Conservation (phyloP, 1,140 invertebrate genomes). For the Leptinotarsa texana region DNA sequence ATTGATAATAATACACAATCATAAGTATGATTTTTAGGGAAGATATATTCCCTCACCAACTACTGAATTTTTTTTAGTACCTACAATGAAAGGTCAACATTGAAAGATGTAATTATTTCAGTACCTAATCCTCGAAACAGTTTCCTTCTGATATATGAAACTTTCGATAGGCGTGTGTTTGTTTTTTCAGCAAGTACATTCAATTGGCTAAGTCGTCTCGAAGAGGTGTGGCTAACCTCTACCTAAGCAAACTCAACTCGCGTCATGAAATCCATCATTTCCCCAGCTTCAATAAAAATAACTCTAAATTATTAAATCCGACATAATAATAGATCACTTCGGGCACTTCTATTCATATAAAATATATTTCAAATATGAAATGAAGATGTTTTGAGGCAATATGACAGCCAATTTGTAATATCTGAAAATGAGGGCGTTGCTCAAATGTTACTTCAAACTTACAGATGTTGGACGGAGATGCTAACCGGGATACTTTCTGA, state of each 20-base stretch:
- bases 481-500: neutral
- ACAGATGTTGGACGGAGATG: conserved; percentile 18
- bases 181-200: neutral
- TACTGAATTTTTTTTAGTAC: no score
- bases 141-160: neutral
- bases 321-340: neutral
- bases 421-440: conserved; percentile 12
- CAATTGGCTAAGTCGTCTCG: neutral
- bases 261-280: neutral
- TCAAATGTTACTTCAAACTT: conserved; percentile 6
- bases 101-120: neutral
- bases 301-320: neutral
- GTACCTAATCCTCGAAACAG: neutral
- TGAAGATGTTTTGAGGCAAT: conserved; percentile 1
- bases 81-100: no score
- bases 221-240: conserved; percentile 7
- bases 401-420: conserved; percentile 22
- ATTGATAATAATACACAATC: no score
- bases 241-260: neutral
- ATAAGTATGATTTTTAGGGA: no score
- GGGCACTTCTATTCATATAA: neutral
- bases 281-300: neutral
- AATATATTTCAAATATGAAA: conserved; percentile 11
- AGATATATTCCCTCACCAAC: no score
- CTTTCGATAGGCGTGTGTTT: neutral